These are phyloP conservation scores for Epinephelus moara DNA, from an alignment of 2,113 vertebrate species.

Conservation along the genomic window DNA sequence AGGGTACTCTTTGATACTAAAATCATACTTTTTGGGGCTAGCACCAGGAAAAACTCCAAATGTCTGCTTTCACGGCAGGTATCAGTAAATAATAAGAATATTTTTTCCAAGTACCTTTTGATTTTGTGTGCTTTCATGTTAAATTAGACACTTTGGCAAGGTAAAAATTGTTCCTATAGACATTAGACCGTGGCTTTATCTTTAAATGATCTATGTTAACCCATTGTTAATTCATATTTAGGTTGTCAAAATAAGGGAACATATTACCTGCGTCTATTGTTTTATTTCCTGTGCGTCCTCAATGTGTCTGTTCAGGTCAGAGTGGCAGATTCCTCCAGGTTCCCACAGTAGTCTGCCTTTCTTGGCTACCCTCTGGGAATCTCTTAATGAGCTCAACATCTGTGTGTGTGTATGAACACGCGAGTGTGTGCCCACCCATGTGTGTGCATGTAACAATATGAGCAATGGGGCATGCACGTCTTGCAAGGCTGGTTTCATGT, in stretches of 20 bases:
- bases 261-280: not conserved
- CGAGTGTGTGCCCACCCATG: not conserved
- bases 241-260: not conserved
- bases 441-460: conserved; percentile 21
- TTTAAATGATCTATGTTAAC: not conserved
- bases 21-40: not conserved
- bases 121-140: not conserved
- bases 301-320: conserved; percentile 38
- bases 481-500: conserved; percentile 17
- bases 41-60: not conserved
- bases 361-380: conserved; percentile 68
- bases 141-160: not conserved
- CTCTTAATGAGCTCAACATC: conserved; percentile 67
- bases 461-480: conserved; percentile 31
- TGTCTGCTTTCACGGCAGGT: not conserved
- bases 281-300: conserved; percentile 18
- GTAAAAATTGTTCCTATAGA: not conserved
- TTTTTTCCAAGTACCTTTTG: not conserved
- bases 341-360: conserved; percentile 53
- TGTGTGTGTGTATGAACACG: conserved; percentile 38
- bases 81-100: not conserved
- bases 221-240: not conserved
- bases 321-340: conserved; percentile 45
- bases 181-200: not conserved
- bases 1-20: conserved; percentile 14